Conservation (phyloP, 2,888 invertebrate species). For the Nebria salina region DNA sequence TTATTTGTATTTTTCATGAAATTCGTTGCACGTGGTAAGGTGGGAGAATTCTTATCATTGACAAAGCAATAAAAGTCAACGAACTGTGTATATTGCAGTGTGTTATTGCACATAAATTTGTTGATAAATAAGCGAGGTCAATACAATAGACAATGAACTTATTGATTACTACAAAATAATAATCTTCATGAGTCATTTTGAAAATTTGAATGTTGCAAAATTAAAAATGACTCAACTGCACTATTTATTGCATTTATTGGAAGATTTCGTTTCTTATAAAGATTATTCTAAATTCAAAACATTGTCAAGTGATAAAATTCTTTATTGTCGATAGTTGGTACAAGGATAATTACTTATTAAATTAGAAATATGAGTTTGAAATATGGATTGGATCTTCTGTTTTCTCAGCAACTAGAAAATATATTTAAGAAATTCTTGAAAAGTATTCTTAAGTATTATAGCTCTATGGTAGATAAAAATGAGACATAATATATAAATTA, state of each 20-base stretch:
- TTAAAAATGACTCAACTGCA: not conserved
- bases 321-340: too few relatives aligned
- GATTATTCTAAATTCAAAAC: too few relatives aligned
- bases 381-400: too few relatives aligned
- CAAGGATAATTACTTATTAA: too few relatives aligned
- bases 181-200: slow-evolving; percentile 14
- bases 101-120: slow-evolving; percentile 3
- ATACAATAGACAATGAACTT: slow-evolving; percentile 28
- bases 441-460: too few relatives aligned
- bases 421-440: too few relatives aligned
- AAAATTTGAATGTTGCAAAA: not conserved
- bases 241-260: not conserved
- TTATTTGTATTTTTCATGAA: not conserved
- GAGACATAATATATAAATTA: too few relatives aligned
- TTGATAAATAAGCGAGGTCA: slow-evolving; percentile 21
- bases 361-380: too few relatives aligned
- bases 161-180: slow-evolving; percentile 21
- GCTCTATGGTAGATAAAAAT: too few relatives aligned
- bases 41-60: not conserved
- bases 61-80: not conserved
- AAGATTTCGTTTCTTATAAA: not conserved
- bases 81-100: not conserved
- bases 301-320: too few relatives aligned
- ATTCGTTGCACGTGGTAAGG: not conserved
- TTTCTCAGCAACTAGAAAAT: too few relatives aligned